Evolutionary conservation across 2,113 vertebrate species (phyloP), one percentile per base, ranked within the genome.

Genomic region (Cricetomys ansorgei): DNA sequence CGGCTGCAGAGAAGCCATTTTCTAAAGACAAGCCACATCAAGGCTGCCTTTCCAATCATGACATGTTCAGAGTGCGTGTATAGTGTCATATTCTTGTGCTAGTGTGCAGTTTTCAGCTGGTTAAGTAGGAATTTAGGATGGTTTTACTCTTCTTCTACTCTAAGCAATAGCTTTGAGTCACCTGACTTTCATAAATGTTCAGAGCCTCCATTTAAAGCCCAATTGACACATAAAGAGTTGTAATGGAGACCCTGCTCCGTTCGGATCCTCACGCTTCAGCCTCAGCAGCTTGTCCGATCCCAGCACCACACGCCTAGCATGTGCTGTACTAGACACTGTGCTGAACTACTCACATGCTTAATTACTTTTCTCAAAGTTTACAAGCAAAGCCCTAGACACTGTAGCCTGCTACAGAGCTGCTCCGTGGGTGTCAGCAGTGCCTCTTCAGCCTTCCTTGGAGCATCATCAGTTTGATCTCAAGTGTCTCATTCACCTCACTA

Each of bases 81-180:
- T 77, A 45, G 29, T 64, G 21, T 21, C 31, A 29, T 87, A 43
- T 27, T 92, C 65, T 89, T 89, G 67, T 89, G 27, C 31, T 67
- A 45, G 7, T 67, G 21, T 48, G n/a, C 21, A 79, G 4, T 57
- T 72, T 73, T 96, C 40, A 95, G 40, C 62, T 90, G 50, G 13
- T 76, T 85, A 59, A 13, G 50, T 59, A 81, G 37, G 25, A 84
- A 92, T 88, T 89, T 43, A n/a, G 25, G n/a, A 1, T 59, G n/a
- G n/a, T 29, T 81, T 40, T 59, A 81, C 1, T 84, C 21, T 96
- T 10, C 50, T 87, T 89, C n/a, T 87, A 94, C 67, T 80, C 23
- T 83, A 21, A 93, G n/a, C 88, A 96, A 79, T 62, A 72, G 19
- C 96, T 89, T 94, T 67, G 77, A 57, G 43, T 92, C 62, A 87